Base-by-base conservation (phyloP, 2,797 vertebrate genomes). In the Sebastes hubbsi region DNA sequence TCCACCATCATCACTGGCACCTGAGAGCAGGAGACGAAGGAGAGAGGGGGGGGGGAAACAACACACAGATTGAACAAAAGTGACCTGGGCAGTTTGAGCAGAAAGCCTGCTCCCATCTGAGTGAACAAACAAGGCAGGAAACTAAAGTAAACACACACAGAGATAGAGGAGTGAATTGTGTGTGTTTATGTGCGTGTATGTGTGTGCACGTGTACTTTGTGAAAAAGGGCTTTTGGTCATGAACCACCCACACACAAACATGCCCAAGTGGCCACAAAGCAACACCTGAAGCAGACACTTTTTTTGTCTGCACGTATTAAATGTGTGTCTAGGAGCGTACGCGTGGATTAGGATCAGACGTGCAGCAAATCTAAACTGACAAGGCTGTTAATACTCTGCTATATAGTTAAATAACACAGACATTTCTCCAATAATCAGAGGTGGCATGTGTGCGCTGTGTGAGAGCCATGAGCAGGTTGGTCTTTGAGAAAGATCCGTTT, bases 1-100 rank as follows among this genome's bases (percentile, higher is more conserved):
- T 99, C 98, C 96, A 99, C 98, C 98, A 99, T 99, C 98, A 99
- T 99, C 98, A 98, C 98, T 96, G 95, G 94, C 95, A 96, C 96
- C 96, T 96, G 89, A 38, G 66, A 80, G 68, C 49, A 62, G 49
- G 25, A 8, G 27, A 36, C 2, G 32, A 11, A 29, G 9, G 11
- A 18, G 61, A 11, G 24, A 22, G 6, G 25, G 29, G 13, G 13
- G 22, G 30, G 22, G 20, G 27, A 8, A 69, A 75, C 66, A 80
- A 82, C 72, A 81, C 72, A 80, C 13, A 64, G 77, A 75, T 61
- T 89, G 56, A 92, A 87, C 73, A 89, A 85, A 88, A 84, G 86
- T 88, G 79, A 89, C 87, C 84, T 20, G 85, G 79, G 85, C 73
- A 85, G 86, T 78, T 80, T 61, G 60, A 85, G 71, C 78, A 84